Evolutionary conservation across 2,797 vertebrate species (phyloP).

Genomic region (Lepidocolaptes lacrymiger): DNA sequence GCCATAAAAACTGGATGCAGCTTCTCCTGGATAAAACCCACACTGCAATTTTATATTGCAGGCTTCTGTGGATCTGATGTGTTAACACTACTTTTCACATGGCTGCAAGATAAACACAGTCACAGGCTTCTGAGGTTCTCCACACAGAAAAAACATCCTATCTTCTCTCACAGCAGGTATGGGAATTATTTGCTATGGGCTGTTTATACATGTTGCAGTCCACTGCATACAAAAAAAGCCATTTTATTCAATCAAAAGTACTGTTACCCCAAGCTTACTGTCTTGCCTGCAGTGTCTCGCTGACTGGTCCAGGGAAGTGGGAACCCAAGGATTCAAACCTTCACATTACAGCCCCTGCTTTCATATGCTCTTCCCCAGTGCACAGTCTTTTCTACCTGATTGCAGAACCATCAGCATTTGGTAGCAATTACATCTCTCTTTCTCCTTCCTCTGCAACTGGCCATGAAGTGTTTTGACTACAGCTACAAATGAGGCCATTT

Average conservation of each 20-base stretch:
- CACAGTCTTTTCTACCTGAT: not conserved
- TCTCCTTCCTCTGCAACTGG: not conserved
- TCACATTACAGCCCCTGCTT: not conserved
- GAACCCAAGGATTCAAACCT: not conserved
- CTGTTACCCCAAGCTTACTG: not conserved
- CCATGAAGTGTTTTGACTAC: not conserved
- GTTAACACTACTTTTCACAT: not conserved
- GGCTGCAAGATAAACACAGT: not conserved
- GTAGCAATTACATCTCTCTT: not conserved
- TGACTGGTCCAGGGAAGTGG: not conserved
- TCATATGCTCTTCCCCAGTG: not conserved
- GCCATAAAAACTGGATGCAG: not conserved
- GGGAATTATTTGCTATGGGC: not conserved
- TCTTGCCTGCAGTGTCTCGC: not conserved
- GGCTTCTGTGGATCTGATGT: not conserved
- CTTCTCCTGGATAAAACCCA: not conserved
- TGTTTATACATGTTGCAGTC: not conserved
- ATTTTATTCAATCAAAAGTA: not conserved
- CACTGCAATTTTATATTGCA: not conserved
- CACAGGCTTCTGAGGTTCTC: not conserved
- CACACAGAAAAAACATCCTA: not conserved
- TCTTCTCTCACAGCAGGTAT: not conserved
- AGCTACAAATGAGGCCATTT: not conserved
- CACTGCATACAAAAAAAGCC: not conserved
- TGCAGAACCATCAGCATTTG: not conserved